Evolutionary conservation across 2,113 vertebrate species (phyloP), one percentile per base, ranked within the genome.

Genomic region (Gasterosteus aculeatus): DNA sequence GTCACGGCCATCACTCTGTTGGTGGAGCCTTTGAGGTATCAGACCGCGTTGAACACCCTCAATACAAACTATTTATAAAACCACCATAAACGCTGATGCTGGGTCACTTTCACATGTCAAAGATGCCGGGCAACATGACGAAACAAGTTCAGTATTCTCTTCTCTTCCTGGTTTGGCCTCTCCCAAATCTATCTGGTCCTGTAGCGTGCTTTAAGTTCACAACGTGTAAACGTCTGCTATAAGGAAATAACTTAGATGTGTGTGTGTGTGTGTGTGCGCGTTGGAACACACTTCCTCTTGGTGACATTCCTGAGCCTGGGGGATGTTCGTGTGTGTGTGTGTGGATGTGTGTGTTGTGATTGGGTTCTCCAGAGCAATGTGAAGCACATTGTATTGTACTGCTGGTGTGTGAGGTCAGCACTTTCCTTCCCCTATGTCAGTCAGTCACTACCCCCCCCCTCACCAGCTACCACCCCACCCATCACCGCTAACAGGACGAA

Each of bases 341-440:
- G 1, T 10, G 75, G 59, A 19, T 73, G 57, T 64, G 70, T 65
- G 70, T 81, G 67, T 81, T 72, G 54, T 83, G 54, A 18, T 67
- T 16, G 79, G 69, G 70, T 73, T 54, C 69, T 83, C 56, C 81
- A 80, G 72, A 80, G 85, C 83, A 80, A 83, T 90, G 90, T 85
- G 83, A 88, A 88, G 67, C 82, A 49, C 83, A 90, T 93, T 92
- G 91, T 89, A 89, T 94, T 94, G 90, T 93, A 81, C 66, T 81
- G 87, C 76, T 81, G 84, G 80, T 85, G 85, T 93, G 91, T 93
- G 89, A 93, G 91, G 78, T 94, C 92, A 94, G 93, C 93, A 93
- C 86, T 94, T 93, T 93, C 90, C 91, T 90, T 83, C 87, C 74
- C 80, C 78, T 46, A 8, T 82, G 78, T 85, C 81, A 87, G 86